Evolutionary conservation across 1,140 invertebrate genomes (phyloP), one percentile per base, ranked within the genome.

Genomic region (Anthonomus grandis): DNA sequence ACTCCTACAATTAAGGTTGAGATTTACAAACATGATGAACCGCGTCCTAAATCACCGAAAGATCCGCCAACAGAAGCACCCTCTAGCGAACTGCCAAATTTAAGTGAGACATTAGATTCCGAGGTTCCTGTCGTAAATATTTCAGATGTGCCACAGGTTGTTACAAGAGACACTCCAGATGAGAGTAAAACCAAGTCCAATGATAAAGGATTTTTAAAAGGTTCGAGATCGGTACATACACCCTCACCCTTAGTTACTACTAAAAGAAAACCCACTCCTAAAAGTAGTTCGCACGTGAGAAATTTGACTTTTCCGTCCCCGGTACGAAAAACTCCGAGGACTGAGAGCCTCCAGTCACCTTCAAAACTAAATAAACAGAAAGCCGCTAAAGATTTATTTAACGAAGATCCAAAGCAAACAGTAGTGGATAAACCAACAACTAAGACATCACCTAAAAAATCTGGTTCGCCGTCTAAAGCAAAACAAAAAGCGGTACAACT

Each of bases 241-340:
- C 57, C 57, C 10, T 37, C 57, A 10, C 49, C 57, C 25, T 4
- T 48, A 38, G 36, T 37, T 3, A 27, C 10, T n/a, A 2, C 21
- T 13, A 12, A 36, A 8, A 15, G 21, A 27, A 63, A 39, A 38
- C 31, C 45, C 9, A 63, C 62, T 31, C 57, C 59, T 23, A 60
- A 57, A 54, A 63, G 62, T 54, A 39, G 49, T 8, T 63, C 63
- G 1, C 66, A 68, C 27, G 62, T 68, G 2, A 42, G 66, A 13
- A 66, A 63, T 24, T 55, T 68, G 17, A 57, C 64, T 37, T 68
- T 68, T 62, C 64, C 64, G 4, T 63, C 62, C 2, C 66, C 66
- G 8, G 23, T 58, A n/a, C 57, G 58, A 55, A 58, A 41, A 27
- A 47, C 53, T 9, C 23, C 56, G 21, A 46, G 49, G 19, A 6